Evolutionary conservation across 2,888 invertebrate species (phyloP), one percentile per base, ranked within the genome.

Genomic region (Hydropsyche betteni): DNA sequence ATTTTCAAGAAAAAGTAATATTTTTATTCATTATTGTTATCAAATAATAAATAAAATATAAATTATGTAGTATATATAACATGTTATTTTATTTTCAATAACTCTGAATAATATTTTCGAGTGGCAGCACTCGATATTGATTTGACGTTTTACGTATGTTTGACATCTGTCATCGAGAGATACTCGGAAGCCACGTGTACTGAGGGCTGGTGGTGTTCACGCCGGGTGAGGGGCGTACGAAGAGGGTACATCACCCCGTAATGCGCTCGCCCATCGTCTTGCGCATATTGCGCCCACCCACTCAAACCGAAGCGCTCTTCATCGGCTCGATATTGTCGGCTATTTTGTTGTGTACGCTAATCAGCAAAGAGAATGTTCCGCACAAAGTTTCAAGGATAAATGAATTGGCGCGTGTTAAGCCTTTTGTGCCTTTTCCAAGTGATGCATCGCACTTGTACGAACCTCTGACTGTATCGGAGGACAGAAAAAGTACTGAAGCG

Each of bases 341-440:
- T 8, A 12, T 69, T 4, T 6, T 69, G 7, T 14, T 69, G 7
- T 51, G 44, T 16, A 24, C 44, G 8, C 7, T 33, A 16, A 10
- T 44, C 69, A 50, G 4, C 10, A 69, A 50, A 50, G 69, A 51
- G 0, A 36, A 4, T n/a, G 34, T 36, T 12, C 24, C 36, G 36
- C 24, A 8, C 3, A 44, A 44, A 44, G 44, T 44, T 44, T 8
- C 6, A 44, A 10, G 6, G 7, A 44, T 4, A 14, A 69, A 24
- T 6, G 69, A 33, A 38, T 16, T 69, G 8, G 24, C 16, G 5
- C 44, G 44, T 16, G 24, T 69, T 10, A 69, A 69, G n/a, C 72
- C 72, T 5, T 72, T 72, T 24, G n/a, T 55, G 16, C 72, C 72
- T 10, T 34, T 70, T 2, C 70, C 70, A 34, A 24, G 52, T 4